Evolutionary conservation across 2,113 vertebrate genomes (phyloP), one percentile per base, ranked within the genome.

Genomic region (Lontra canadensis): DNA sequence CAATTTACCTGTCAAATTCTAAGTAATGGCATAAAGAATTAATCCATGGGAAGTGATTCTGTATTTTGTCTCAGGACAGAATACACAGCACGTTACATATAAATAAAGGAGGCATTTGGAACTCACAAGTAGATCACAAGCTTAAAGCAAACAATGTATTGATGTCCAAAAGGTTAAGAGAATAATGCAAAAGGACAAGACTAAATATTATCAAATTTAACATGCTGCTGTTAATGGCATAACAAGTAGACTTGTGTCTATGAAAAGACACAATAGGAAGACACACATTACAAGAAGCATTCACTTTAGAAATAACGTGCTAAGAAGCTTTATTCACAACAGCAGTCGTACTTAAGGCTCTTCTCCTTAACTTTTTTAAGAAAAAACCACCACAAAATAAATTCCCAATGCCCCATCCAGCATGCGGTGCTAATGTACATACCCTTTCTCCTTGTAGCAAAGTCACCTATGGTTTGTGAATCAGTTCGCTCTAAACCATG

Each of bases 401-500:
- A 97, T 96, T 98, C 98, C 98, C 95, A 97, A 94, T 73, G 73
- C 97, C 98, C 98, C 98, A 98, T 55, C 98, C 86, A 97, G 98
- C 98, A 99, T 99, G 98, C 98, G 97, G 95, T 98, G 92, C 98
- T 99, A 96, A 97, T 98, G 99, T 99, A 99, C 99, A 99, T 99
- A 99, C 99, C 99, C 99, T 99, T 99, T 99, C 99, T 99, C 99
- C 99, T 99, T 97, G 99, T 98, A 99, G 99, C 98, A 99, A 99
- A 99, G 98, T 99, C 99, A 99, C 99, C 99, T 99, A 99, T 98
- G 99, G 99, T 99, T 99, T 99, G 99, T 99, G 99, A 99, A 99
- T 99, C 99, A 98, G 99, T 99, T 99, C 99, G 99, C 99, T 99
- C 99, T 99, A 99, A 99, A 99, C 99, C 99, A 98, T 99, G 99